phyloP scores from a whole-genome alignment of 2,888 invertebrate genomes.

The Cataglyphis livida region DNA sequence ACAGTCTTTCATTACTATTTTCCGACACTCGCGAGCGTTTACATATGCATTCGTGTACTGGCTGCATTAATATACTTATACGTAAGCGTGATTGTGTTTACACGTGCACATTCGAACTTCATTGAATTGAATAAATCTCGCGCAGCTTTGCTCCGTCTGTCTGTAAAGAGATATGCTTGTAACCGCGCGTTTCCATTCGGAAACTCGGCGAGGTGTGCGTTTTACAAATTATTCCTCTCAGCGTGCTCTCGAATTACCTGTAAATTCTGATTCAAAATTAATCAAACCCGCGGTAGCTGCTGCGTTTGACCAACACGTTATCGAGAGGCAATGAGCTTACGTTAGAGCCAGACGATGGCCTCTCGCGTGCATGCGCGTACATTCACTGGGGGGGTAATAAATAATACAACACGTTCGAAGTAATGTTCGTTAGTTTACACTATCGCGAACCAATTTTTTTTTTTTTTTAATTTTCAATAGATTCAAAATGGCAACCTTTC shows the following conservation, averaged over 20 bases:
- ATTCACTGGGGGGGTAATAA: constrained; percentile 7
- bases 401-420: not conserved
- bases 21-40: constrained; percentile 12
- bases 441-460: constrained; percentile 12
- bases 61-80: constrained; percentile 3
- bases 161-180: constrained; percentile 58
- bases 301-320: constrained; percentile 41
- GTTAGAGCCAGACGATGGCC: not conserved
- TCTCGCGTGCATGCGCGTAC: not conserved
- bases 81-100: constrained; percentile 11
- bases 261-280: constrained; percentile 73
- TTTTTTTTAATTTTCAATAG: not conserved
- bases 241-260: constrained; percentile 69
- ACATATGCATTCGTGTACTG: not conserved
- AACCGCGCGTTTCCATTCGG: constrained; percentile 23
- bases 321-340: constrained; percentile 14
- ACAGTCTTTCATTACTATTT: constrained; percentile 18
- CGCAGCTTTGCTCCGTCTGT: constrained; percentile 7
- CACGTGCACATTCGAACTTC: constrained; percentile 3
- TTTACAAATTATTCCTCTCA: constrained; percentile 62
- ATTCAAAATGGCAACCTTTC: not conserved
- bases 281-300: constrained; percentile 63
- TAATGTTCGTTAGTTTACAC: constrained; percentile 5
- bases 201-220: constrained; percentile 55
- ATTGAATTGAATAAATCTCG: constrained; percentile 42